phyloP scores from a whole-genome alignment of 2,113 vertebrate genomes.

The Cyphomyrus plagiostoma region DNA sequence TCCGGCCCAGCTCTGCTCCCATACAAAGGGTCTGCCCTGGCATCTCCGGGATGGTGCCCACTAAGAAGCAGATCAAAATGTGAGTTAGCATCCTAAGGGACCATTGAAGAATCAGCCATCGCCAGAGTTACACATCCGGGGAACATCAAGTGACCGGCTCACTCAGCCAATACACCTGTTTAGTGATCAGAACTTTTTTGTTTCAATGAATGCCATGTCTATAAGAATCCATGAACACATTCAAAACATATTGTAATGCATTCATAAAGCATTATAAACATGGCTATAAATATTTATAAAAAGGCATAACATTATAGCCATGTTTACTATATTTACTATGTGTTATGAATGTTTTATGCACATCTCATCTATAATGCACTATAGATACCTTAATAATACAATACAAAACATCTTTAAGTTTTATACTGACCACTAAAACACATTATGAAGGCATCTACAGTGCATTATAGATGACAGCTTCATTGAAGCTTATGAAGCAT shows the following conservation, averaged over 20 bases:
- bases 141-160: not conserved
- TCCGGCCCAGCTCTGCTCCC: constrained; percentile 52
- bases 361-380: not conserved
- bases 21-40: constrained; percentile 62
- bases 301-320: not conserved
- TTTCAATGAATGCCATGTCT: not conserved
- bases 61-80: constrained; percentile 48
- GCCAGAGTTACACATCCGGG: not conserved
- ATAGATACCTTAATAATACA: not conserved
- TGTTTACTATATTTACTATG: not conserved
- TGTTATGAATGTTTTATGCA: not conserved
- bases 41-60: constrained; percentile 73
- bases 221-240: not conserved
- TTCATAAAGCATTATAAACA: not conserved
- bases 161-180: not conserved
- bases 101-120: not conserved
- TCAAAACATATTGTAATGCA: not conserved
- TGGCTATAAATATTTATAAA: not conserved
- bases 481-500: not conserved
- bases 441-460: not conserved
- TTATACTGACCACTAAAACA: not conserved
- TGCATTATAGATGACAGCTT: not conserved
- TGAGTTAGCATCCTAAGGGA: not conserved
- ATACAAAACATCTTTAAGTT: not conserved
- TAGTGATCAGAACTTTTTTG: not conserved